Percentiles rank a stretch among this genome's conserved stretches.
Conservation (phyloP, 2,113 vertebrate species). For the Raphicerus campestris region DNA sequence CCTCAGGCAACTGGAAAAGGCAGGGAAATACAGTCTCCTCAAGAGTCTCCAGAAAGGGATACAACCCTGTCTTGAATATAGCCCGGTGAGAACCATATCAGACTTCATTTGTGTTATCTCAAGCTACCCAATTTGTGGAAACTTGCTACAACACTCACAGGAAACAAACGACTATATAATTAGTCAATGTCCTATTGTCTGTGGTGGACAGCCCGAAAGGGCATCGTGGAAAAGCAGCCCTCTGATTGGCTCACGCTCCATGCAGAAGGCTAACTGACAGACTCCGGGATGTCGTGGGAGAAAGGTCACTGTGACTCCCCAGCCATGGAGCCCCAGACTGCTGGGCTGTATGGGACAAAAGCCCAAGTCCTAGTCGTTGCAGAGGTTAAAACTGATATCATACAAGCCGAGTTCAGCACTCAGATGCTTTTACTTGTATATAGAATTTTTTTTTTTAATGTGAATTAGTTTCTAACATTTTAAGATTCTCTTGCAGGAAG, state of each 20-base stretch:
- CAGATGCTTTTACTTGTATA: background rate
- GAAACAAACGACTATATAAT: background rate
- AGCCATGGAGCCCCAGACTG: background rate
- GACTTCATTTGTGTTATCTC: background rate
- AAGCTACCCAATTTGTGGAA: background rate
- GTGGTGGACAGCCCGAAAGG: background rate
- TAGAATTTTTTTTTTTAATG: background rate
- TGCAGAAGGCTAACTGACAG: background rate
- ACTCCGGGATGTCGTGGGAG: rapidly evolving
- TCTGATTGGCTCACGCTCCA: background rate
- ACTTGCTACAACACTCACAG: background rate
- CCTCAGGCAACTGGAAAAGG: background rate
- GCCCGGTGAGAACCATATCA: rapidly evolving
- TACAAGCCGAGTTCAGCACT: background rate
- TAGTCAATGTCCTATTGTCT: background rate
- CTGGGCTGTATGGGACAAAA: background rate
- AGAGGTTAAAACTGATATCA: background rate
- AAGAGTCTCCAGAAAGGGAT: background rate
- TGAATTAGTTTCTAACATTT: background rate
- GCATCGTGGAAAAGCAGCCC: background rate
- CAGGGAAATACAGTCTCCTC: background rate
- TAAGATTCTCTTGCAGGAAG: background rate
- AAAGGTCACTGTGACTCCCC: background rate
- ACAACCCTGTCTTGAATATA: background rate
- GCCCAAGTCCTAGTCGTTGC: background rate